Base-by-base conservation (phyloP, 2,797 vertebrate species). In the Huso huso region DNA sequence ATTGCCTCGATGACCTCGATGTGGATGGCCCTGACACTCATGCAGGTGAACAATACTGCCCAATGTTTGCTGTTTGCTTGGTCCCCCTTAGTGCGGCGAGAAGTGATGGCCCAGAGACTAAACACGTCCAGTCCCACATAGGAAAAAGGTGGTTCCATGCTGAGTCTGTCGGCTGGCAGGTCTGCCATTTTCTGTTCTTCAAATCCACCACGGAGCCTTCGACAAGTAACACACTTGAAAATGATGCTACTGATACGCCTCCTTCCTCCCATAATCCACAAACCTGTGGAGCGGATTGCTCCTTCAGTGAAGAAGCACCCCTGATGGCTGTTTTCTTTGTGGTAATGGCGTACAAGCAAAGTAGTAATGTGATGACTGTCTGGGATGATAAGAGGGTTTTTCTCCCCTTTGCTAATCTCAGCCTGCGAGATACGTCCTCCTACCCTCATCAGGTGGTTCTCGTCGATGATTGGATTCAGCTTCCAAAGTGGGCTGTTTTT, bases 11-110 rank as follows among this genome's bases (percentile, higher is more conserved):
- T 51, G n/a, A 65, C 62, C 37, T 70, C 63, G 12, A 63, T 68
- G 23, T 66, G 62, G 3, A 71, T 52, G 55, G 66, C 66, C 51
- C 48, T 18, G 57, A 61, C 52, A 15, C 49, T 37, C 57, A 68
- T 7, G 51, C 66, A 70, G 12, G 72, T 68, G 15, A 71, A 71
- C 10, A 73, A 50, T 6, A 73, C 70, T 50, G 72, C 66, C 70
- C 70, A 74, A 6, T 63, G 49, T 60, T 74, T 74, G 48, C 65
- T 69, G 12, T 66, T 59, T 50, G 52, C 66, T 18, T 13, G 13
- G 10, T 70, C 62, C 1, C 72, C 72, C 50, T 63, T 13, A 11
- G 71, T 66, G 6, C 13, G 18, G 7, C 63, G 6, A 10, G 67
- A 8, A 48, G 7, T 18, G 11, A 72, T 49, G 12, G 5, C 55